Evolutionary conservation across 2,888 invertebrate species (phyloP).

Genomic region (Drosophila pegasa): DNA sequence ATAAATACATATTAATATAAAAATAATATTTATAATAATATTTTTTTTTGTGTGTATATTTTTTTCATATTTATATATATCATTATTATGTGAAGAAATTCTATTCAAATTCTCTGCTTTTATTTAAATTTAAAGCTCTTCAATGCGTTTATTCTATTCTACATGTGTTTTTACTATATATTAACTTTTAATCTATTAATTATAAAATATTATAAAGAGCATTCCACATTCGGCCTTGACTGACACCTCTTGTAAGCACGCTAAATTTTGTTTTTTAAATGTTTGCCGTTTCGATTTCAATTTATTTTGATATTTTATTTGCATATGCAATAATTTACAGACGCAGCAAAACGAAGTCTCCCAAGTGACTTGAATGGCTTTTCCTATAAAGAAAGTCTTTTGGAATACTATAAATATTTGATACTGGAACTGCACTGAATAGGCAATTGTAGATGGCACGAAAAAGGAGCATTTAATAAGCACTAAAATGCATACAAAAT

Average conservation of each 20-base stretch:
- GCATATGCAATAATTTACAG: constrained; percentile 74
- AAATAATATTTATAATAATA: no score
- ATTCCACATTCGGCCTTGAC: background rate
- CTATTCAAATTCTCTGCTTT: no score
- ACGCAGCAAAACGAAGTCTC: constrained; percentile 6
- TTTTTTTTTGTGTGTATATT: no score
- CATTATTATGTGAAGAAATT: no score
- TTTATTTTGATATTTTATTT: constrained; percentile 64
- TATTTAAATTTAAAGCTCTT: no score
- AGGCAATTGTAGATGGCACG: constrained; percentile 29
- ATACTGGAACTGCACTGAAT: constrained; percentile 49
- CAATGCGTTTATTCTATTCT: no score
- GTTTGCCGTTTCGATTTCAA: constrained; percentile 41
- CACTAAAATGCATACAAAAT: constrained; percentile 63
- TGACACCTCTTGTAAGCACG: background rate
- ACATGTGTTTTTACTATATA: no score
- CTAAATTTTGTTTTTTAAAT: constrained; percentile 8
- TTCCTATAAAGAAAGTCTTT: background rate
- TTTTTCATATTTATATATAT: no score
- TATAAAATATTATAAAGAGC: background rate
- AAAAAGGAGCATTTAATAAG: constrained; percentile 64
- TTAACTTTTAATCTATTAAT: no score
- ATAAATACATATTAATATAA: no score
- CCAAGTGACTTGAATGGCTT: constrained; percentile 32
- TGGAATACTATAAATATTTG: constrained; percentile 48